Conservation (phyloP, 2,113 vertebrate genomes). For the Turnix velox region DNA sequence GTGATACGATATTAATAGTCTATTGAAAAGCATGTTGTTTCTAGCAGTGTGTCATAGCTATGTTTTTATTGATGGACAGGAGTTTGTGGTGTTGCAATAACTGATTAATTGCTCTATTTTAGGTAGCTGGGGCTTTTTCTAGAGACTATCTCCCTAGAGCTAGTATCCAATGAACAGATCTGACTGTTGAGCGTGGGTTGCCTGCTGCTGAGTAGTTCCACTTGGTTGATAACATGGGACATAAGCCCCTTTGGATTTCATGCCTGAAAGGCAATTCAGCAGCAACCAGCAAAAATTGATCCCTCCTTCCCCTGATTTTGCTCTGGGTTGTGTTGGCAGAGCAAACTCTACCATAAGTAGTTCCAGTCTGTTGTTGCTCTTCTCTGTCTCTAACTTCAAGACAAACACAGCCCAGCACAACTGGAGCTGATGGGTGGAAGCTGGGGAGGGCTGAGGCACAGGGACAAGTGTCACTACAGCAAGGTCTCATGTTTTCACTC, state of each 20-base stretch:
- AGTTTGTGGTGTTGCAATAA: slow-evolving; percentile 27
- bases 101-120: not conserved
- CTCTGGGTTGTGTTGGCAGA: not conserved
- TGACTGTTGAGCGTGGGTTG: accelerated
- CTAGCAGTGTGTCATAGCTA: not conserved
- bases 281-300: not conserved
- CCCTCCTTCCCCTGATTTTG: not conserved
- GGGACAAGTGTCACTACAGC: accelerated
- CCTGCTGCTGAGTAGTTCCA: not conserved
- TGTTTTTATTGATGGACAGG: not conserved
- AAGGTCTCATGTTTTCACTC: accelerated
- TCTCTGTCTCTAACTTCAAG: not conserved
- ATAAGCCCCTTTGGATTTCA: not conserved
- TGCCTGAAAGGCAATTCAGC: not conserved
- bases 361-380: not conserved
- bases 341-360: not conserved
- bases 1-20: slow-evolving; percentile 37
- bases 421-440: not conserved
- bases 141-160: not conserved
- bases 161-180: not conserved
- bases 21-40: not conserved
- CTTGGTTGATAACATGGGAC: not conserved
- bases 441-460: not conserved
- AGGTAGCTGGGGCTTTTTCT: not conserved
- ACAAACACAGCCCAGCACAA: not conserved